These are phyloP conservation scores for Proisotoma minuta DNA, from an alignment of 2,888 invertebrate species.

Conservation along the genomic window DNA sequence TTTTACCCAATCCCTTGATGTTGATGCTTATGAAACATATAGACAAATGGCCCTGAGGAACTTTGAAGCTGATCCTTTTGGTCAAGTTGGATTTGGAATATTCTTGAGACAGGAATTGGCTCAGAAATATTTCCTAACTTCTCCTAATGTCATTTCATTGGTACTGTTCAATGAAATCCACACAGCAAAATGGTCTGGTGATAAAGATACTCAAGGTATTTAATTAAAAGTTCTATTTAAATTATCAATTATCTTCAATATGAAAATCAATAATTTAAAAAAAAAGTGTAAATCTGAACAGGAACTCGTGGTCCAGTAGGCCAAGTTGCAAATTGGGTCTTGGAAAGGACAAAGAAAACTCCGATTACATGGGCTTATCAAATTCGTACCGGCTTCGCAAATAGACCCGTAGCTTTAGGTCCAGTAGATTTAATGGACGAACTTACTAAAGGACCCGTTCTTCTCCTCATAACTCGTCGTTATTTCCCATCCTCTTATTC, in stretches of 20 bases:
- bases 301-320: constrained; percentile 40
- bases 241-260: neutral
- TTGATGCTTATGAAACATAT: constrained; percentile 42
- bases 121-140: constrained; percentile 42
- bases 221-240: neutral
- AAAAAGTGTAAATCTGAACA: too few relatives aligned
- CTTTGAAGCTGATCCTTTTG: constrained; percentile 46
- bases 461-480: constrained; percentile 41
- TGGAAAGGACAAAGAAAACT: constrained; percentile 39
- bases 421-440: constrained; percentile 40
- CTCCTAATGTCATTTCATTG: constrained; percentile 45
- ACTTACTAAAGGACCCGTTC: constrained; percentile 36
- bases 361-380: constrained; percentile 46
- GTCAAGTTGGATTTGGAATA: constrained; percentile 45
- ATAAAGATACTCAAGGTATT: constrained; percentile 5
- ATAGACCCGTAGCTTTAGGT: constrained; percentile 41
- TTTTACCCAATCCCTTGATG: constrained; percentile 33
- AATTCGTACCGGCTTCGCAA: constrained; percentile 46
- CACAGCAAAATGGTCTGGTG: constrained; percentile 46
- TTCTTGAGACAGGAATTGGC: constrained; percentile 38
- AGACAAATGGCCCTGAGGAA: constrained; percentile 45
- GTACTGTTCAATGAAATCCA: constrained; percentile 47
- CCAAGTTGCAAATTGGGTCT: constrained; percentile 45
- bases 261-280: neutral
- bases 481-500: constrained; percentile 45